Evolutionary conservation across 2,888 invertebrate genomes (phyloP).

Genomic region (Stegana nigrithorax): DNA sequence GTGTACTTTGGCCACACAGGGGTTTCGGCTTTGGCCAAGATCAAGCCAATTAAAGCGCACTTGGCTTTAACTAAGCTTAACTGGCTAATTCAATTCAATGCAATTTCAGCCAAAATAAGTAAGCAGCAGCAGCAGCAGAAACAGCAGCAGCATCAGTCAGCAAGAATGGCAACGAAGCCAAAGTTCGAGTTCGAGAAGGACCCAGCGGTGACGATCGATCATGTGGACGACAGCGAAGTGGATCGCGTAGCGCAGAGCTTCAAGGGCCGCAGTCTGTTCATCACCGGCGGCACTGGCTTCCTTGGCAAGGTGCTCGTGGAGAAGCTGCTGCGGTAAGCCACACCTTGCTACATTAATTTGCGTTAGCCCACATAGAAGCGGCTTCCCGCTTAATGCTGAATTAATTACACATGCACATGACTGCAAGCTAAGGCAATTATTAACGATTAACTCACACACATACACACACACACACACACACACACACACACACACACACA

Average conservation of each 20-base stretch:
- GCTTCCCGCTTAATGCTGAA: background rate
- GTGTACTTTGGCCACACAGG: background rate
- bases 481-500: background rate
- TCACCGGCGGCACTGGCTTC: slow-evolving; percentile 69
- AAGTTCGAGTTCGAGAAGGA: slow-evolving; percentile 59
- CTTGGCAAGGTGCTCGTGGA: slow-evolving; percentile 68
- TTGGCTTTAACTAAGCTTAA: slow-evolving; percentile 33
- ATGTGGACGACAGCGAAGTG: slow-evolving; percentile 54
- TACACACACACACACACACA: background rate
- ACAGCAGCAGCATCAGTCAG: background rate
- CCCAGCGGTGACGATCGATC: slow-evolving; percentile 48
- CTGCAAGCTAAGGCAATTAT: slow-evolving; percentile 42
- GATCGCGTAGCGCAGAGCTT: slow-evolving; percentile 66
- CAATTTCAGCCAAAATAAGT: background rate
- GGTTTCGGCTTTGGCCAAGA: no score
- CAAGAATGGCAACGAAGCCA: slow-evolving; percentile 60
- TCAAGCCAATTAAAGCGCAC: slow-evolving; percentile 51
- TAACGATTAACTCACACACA: slow-evolving; percentile 38
- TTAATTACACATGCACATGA: slow-evolving; percentile 33
- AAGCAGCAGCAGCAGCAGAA: slow-evolving; percentile 23
- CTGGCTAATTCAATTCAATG: background rate
- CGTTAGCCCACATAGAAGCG: background rate
- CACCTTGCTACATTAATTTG: background rate
- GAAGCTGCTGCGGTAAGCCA: slow-evolving; percentile 65
- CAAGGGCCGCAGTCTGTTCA: slow-evolving; percentile 63